Evolutionary conservation across 2,797 vertebrate genomes (phyloP).

Genomic region (Acestrorhynchus altus): DNA sequence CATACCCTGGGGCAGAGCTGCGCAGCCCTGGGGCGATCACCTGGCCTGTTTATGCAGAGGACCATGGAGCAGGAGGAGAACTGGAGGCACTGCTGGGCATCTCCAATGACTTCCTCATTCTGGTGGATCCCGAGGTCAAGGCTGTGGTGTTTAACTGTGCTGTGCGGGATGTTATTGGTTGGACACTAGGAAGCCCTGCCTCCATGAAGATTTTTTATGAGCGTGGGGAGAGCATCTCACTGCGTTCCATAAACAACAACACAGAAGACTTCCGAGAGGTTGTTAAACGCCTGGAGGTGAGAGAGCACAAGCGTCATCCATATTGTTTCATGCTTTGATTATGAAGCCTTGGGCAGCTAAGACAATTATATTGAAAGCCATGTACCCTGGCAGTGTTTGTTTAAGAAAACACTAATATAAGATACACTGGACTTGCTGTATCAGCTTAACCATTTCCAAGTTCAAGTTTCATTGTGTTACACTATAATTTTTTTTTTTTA

Average conservation of each 20-base stretch:
- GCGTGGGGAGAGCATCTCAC: conserved; percentile 89
- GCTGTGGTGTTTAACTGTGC: conserved; percentile 96
- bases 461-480: too few species aligned
- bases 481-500: too few species aligned
- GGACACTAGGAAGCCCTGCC: conserved; percentile 88
- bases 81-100: conserved; percentile 90
- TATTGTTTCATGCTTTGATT: not conserved
- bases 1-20: conserved; percentile 89
- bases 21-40: conserved; percentile 89
- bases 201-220: conserved; percentile 95
- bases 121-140: conserved; percentile 92
- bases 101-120: conserved; percentile 92
- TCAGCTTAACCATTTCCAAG: too few species aligned
- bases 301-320: conserved; percentile 39
- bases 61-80: conserved; percentile 89
- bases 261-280: conserved; percentile 97
- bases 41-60: conserved; percentile 90
- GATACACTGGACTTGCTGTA: too few species aligned
- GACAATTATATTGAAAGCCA: not conserved
- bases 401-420: too few species aligned
- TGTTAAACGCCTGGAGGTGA: conserved; percentile 94
- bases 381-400: not conserved
- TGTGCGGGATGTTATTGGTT: conserved; percentile 93
- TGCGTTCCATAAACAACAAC: conserved; percentile 89
- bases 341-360: too few species aligned